These are phyloP conservation scores for Orthonyx spaldingii DNA, from an alignment of 2,113 vertebrate genomes.

Conservation along the genomic window DNA sequence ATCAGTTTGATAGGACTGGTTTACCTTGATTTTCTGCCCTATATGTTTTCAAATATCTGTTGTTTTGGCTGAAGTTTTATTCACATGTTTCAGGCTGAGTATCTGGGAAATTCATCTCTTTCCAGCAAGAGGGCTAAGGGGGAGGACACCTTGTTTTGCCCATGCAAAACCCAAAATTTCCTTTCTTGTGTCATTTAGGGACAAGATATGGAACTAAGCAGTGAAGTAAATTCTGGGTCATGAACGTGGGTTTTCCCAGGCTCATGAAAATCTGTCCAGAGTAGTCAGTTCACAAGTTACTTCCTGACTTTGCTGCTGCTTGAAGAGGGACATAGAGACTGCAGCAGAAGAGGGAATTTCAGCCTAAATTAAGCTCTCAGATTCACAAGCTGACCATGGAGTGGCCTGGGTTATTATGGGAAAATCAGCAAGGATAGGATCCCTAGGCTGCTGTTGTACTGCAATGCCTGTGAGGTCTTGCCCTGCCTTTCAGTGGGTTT, in stretches of 20 bases:
- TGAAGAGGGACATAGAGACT: neutral
- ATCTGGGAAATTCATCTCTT: neutral
- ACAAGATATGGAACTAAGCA: neutral
- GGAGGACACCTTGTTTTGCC: neutral
- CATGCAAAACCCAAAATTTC: neutral
- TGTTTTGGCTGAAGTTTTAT: neutral
- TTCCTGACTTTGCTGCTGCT: neutral
- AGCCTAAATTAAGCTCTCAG: neutral
- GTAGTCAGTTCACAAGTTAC: neutral
- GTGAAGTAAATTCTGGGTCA: neutral
- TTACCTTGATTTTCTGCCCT: neutral
- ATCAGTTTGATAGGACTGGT: neutral
- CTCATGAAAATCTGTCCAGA: neutral
- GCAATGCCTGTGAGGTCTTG: neutral
- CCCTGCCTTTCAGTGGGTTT: neutral
- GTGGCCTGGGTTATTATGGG: neutral
- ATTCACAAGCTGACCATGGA: neutral
- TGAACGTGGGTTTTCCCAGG: neutral
- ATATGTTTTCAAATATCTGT: neutral
- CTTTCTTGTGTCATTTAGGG: neutral
- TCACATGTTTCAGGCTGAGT: neutral
- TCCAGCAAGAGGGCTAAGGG: neutral
- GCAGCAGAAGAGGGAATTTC: neutral
- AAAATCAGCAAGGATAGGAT: neutral
- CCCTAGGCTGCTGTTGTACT: neutral